A percentile compares a stretch with the other conserved stretches of the same genome.
These are phyloP conservation scores for Dryomyza anilis DNA, from an alignment of 2,888 invertebrate species.

Conservation along the genomic window DNA sequence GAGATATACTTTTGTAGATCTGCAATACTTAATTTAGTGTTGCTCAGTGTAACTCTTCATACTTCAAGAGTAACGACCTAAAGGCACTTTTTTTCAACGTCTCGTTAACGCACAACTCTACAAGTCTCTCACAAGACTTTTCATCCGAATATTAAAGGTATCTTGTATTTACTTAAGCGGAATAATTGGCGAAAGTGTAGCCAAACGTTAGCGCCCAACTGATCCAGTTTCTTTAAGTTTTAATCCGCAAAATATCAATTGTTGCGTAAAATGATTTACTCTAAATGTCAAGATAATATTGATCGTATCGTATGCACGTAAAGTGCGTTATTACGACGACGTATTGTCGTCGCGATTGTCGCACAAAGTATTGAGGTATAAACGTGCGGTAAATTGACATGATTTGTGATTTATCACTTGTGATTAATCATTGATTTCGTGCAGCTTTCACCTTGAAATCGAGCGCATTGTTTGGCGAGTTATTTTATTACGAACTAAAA, in stretches of 20 bases:
- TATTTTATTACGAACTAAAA: too few relatives aligned
- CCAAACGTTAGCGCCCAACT: too few relatives aligned
- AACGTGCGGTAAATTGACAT: too few relatives aligned
- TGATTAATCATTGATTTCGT: background rate
- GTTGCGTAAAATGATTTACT: constrained; percentile 1
- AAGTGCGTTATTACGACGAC: background rate
- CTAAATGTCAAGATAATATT: background rate
- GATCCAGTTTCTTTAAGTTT: constrained; percentile 19
- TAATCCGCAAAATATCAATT: background rate
- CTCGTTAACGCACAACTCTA: too few relatives aligned
- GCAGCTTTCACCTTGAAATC: background rate
- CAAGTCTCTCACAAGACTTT: too few relatives aligned
- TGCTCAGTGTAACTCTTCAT: too few relatives aligned
- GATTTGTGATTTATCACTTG: constrained; percentile 16
- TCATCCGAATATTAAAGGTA: constrained; percentile 25
- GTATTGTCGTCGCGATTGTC: background rate
- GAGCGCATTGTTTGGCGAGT: background rate
- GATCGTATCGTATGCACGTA: background rate
- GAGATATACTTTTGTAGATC: too few relatives aligned
- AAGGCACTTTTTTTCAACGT: too few relatives aligned
- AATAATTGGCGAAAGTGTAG: constrained; percentile 40
- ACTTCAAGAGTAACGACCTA: too few relatives aligned
- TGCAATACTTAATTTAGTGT: too few relatives aligned
- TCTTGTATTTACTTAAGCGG: constrained; percentile 34
- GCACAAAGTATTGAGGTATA: background rate